A percentile compares a stretch with the other conserved stretches of the same genome.
Evolutionary conservation across 2,888 invertebrate genomes (phyloP).

Genomic region (Punctoribates punctum): DNA sequence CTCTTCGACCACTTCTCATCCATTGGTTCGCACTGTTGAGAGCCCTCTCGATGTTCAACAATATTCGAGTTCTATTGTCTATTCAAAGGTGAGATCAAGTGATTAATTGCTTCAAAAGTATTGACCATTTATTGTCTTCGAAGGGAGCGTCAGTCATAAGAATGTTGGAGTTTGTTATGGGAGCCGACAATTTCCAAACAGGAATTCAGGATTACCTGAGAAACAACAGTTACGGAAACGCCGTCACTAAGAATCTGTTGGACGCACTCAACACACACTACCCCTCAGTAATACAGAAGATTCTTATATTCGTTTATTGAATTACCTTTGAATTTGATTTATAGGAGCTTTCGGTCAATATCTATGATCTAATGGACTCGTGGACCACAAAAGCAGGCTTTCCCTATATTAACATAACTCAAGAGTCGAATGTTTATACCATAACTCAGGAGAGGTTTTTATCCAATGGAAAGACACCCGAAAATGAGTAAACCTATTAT

Average conservation of each 20-base stretch:
- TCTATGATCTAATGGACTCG: slow-evolving; percentile 64
- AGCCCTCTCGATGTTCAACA: not conserved
- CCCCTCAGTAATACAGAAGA: not conserved
- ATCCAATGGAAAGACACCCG: slow-evolving; percentile 53
- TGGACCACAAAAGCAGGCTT: slow-evolving; percentile 78
- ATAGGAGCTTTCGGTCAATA: slow-evolving; percentile 44
- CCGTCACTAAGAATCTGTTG: slow-evolving; percentile 23
- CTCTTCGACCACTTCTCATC: slow-evolving; percentile 38
- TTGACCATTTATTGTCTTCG: slow-evolving; percentile 49
- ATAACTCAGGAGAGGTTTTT: slow-evolving; percentile 67
- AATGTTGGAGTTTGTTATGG: slow-evolving; percentile 62
- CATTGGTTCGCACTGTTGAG: slow-evolving; percentile 32
- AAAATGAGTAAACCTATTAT: slow-evolving; percentile 8
- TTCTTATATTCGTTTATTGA: not conserved
- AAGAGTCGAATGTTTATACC: slow-evolving; percentile 64
- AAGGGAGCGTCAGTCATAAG: slow-evolving; percentile 84
- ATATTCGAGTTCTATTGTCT: slow-evolving; percentile 35
- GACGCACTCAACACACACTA: not conserved
- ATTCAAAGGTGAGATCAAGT: slow-evolving; percentile 31
- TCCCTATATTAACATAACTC: slow-evolving; percentile 66
- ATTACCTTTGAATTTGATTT: not conserved
- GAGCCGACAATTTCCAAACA: not conserved
- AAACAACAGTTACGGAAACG: not conserved
- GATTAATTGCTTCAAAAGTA: not conserved
- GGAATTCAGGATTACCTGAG: not conserved